Base-by-base conservation (phyloP, 2,888 invertebrate species). In the Tenthredo mesomela region DNA sequence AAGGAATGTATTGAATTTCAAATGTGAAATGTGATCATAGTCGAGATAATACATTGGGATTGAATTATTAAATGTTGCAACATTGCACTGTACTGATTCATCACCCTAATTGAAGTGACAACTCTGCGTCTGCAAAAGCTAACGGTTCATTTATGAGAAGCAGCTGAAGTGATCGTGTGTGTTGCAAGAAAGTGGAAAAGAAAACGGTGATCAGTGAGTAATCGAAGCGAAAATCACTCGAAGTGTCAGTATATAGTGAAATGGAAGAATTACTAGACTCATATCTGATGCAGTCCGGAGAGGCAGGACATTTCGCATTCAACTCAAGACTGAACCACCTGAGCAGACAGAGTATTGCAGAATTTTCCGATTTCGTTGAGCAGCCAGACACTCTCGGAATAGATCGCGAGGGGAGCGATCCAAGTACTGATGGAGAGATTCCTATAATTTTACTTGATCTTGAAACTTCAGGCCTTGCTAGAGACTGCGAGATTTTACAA, bases 391-490 rank as follows among this genome's bases (percentile, higher is more conserved):
- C 37, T 33, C 18, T 18, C 2, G 9, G 29, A 15, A 37, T 37
- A 33, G 18, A 37, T 71, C 18, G 6, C 6, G 50, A 6, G n/a
- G 18, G 18, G 0, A 50, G 5, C 1, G 3, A 50, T n/a, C n/a
- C 18, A 9, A 50, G 18, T n/a, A 6, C 18, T 50, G 1, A 6
- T n/a, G 50, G 9, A 18, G 50, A 50, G 6, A 5, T 18, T 43
- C 73, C 73, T 2, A 47, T 85, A 29, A 82, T 87, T 40, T 86
- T 82, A 70, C 86, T 86, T 21, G 84, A 86, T 67, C 43, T 87
- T 15, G 86, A 85, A 71, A 87, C 87, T 10, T 71, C 85, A 15
- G 86, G 85, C 15, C 78, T 87, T 37, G 75, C 43, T 21, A 71
- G 67, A 29, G 58, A 65, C 9, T 82, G 73, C 12, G 85, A 87